Evolutionary conservation across 1,140 invertebrate genomes (phyloP).

Genomic region (Neotoxoptera formosana): DNA sequence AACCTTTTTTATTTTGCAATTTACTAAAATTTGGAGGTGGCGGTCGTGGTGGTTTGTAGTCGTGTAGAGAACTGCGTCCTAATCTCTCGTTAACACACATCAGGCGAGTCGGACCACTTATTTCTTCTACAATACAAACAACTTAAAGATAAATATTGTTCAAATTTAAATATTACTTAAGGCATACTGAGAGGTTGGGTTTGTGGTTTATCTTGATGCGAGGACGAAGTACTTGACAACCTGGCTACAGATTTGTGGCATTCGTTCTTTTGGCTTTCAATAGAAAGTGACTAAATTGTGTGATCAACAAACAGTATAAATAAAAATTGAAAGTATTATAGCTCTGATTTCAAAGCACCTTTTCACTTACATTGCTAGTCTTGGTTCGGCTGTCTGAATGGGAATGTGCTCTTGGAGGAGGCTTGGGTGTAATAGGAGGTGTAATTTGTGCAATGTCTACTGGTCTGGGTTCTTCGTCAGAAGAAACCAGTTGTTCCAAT

Average conservation of each 20-base stretch:
- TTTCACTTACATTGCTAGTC: slow-evolving; percentile 58
- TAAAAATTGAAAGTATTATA: neutral
- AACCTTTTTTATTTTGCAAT: slow-evolving; percentile 59
- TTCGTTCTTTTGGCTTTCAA: slow-evolving; percentile 52
- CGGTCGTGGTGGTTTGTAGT: slow-evolving; percentile 59
- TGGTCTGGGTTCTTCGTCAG: slow-evolving; percentile 60
- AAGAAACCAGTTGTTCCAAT: slow-evolving; percentile 60
- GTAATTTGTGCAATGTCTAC: slow-evolving; percentile 58
- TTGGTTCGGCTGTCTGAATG: slow-evolving; percentile 58
- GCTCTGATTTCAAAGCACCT: slow-evolving; percentile 30
- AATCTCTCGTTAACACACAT: slow-evolving; percentile 52
- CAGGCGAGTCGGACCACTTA: slow-evolving; percentile 8
- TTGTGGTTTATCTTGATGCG: slow-evolving; percentile 37
- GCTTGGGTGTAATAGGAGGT: slow-evolving; percentile 59
- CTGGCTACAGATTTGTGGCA: neutral
- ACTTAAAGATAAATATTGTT: neutral
- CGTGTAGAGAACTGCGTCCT: slow-evolving; percentile 52
- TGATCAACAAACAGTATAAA: slow-evolving; percentile 8
- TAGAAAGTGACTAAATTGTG: slow-evolving; percentile 32
- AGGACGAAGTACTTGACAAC: slow-evolving; percentile 43
- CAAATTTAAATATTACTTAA: neutral
- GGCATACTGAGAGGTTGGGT: slow-evolving; percentile 1
- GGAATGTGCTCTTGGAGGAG: slow-evolving; percentile 59
- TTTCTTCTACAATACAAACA: slow-evolving; percentile 43
- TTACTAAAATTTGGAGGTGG: slow-evolving; percentile 58